phyloP scores from a whole-genome alignment of 2,113 vertebrate genomes.

The Clarias magur region DNA sequence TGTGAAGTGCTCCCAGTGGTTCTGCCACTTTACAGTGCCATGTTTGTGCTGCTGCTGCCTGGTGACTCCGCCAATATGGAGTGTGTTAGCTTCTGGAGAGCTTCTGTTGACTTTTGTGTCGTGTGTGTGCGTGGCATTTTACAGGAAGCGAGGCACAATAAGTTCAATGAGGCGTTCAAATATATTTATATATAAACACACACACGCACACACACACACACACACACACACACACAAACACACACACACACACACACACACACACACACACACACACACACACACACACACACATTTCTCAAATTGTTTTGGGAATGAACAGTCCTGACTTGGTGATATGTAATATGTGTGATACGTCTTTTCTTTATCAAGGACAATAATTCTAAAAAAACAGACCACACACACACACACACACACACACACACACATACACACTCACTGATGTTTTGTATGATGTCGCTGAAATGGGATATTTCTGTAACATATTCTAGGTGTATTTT shows the following conservation, averaged over 20 bases:
- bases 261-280: background rate
- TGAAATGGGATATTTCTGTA: slow-evolving; percentile 2
- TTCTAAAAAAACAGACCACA: background rate
- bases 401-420: background rate
- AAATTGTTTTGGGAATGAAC: background rate
- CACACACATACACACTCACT: background rate
- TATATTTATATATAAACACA: background rate
- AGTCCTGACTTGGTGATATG: background rate
- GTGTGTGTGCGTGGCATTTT: background rate
- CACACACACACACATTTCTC: background rate
- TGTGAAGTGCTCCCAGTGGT: background rate
- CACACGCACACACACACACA: background rate
- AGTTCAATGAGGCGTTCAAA: background rate
- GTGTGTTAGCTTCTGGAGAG: background rate
- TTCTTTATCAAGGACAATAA: background rate
- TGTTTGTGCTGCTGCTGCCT: background rate
- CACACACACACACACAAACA: background rate
- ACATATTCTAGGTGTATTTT: background rate
- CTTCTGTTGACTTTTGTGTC: slow-evolving; percentile 8
- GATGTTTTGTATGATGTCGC: background rate
- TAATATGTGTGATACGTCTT: no score
- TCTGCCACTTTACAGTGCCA: background rate
- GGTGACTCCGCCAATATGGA: background rate
- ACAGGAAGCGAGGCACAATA: background rate
- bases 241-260: background rate